Base-by-base conservation (phyloP, 2,888 invertebrate genomes). In the Campoletis raptor region DNA sequence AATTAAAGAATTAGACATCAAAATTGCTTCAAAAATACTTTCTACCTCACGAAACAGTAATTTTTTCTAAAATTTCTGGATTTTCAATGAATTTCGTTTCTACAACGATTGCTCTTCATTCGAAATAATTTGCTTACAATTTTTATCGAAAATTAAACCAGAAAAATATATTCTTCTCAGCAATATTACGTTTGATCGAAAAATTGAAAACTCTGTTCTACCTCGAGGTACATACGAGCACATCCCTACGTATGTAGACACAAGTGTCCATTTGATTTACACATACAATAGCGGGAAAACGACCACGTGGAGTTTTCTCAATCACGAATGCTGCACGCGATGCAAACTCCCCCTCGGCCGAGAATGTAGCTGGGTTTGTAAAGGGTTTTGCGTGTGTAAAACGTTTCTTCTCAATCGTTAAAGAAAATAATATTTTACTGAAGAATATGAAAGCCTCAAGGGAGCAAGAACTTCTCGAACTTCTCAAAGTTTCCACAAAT, bases 301-400 rank as follows among this genome's bases (percentile, higher is more conserved):
- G 40, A 48, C 36, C 66, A 48, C 66, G 66, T 21, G 45, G 61
- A 24, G 42, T 48, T 77, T 81, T 70, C 79, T 81, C 81, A 74
- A 82, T 85, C 66, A 54, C 64, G 70, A 77, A 57, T 24, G 76
- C 52, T 87, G 84, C 86, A 85, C 81, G 86, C 86, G 79, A 87
- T 82, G 81, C 66, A 45, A 81, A 76, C 72, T 83, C 83, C 80
- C 85, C 81, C 84, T 83, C 81, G 84, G 77, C 73, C 73, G 81
- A 81, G 86, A 84, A 86, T 86, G 86, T 81, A 74, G 81, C 37
- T 67, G 78, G 78, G 84, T 84, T 82, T 85, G 78, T 15, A 15
- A 87, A 83, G 85, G 85, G 77, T 85, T 82, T 87, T 73, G 87
- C 85, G 85, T 83, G 87, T 70, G 30, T 36, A 24, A 73, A 78